These are phyloP conservation scores for Alouatta caraya DNA, from an alignment of 2,797 vertebrate genomes.

Conservation along the genomic window DNA sequence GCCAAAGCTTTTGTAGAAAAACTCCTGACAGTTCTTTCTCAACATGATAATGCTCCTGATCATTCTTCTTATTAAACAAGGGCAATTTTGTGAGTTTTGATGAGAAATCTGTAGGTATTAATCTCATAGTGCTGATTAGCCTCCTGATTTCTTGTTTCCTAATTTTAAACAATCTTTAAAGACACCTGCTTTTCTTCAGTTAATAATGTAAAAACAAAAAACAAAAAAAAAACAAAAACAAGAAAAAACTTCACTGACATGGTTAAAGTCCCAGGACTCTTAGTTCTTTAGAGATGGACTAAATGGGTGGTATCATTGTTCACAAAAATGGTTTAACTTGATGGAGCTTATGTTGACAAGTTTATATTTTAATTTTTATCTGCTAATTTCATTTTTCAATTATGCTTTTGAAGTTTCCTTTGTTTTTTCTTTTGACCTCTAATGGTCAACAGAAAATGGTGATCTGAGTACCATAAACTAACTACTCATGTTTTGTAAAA, in stretches of 20 bases:
- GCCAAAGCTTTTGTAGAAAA: neutral
- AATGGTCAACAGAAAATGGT: neutral
- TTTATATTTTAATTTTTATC: neutral
- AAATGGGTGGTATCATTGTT: neutral
- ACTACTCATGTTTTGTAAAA: neutral
- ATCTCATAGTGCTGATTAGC: neutral
- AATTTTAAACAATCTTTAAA: neutral
- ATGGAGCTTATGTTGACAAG: neutral
- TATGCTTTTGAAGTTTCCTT: neutral
- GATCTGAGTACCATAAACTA: neutral
- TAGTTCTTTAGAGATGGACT: neutral
- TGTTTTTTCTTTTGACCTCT: neutral
- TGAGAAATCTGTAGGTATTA: neutral
- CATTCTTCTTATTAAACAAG: neutral
- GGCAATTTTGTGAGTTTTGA: neutral
- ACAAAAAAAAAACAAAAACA: fast-evolving
- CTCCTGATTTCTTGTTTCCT: neutral
- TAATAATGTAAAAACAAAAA: neutral
- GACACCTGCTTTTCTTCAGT: neutral
- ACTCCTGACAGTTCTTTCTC: too few relatives aligned
- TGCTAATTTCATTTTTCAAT: neutral
- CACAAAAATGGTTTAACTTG: neutral
- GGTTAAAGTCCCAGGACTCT: neutral
- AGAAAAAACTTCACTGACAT: neutral
- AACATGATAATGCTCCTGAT: neutral